Percentiles rank a stretch among this genome's conserved stretches.
These are phyloP conservation scores for Ceyx margarethae DNA, from an alignment of 2,113 vertebrate species.

Conservation along the genomic window DNA sequence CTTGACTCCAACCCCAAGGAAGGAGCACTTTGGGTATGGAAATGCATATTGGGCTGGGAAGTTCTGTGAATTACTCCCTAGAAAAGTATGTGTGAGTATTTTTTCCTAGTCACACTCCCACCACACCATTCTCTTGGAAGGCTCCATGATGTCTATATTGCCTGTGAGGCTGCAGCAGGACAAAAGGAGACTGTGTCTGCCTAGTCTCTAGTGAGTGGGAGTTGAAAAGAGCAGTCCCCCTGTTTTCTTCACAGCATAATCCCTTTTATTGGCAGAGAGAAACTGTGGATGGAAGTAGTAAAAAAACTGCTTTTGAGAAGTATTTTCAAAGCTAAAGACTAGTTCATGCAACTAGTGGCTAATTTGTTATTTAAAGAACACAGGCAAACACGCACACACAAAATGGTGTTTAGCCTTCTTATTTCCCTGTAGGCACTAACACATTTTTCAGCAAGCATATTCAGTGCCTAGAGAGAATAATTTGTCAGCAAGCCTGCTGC, in stretches of 20 bases:
- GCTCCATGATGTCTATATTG: not conserved
- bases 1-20: not conserved
- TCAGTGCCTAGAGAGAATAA: slow-evolving; percentile 29
- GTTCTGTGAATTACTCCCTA: not conserved
- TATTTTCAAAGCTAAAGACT: not conserved
- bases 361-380: slow-evolving; percentile 13
- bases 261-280: not conserved
- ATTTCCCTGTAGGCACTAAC: slow-evolving; percentile 29
- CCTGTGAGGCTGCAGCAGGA: not conserved
- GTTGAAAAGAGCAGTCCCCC: not conserved
- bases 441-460: slow-evolving; percentile 39
- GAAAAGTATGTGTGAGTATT: not conserved
- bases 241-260: not conserved
- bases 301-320: not conserved
- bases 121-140: not conserved
- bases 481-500: slow-evolving; percentile 40
- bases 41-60: not conserved
- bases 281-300: not conserved
- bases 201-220: not conserved
- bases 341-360: not conserved
- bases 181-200: not conserved
- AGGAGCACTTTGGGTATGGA: not conserved
- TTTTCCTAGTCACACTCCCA: not conserved
- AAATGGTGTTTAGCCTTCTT: not conserved
- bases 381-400: not conserved